These are phyloP conservation scores for Ondatra zibethicus DNA, from an alignment of 2,113 vertebrate species.

Conservation along the genomic window DNA sequence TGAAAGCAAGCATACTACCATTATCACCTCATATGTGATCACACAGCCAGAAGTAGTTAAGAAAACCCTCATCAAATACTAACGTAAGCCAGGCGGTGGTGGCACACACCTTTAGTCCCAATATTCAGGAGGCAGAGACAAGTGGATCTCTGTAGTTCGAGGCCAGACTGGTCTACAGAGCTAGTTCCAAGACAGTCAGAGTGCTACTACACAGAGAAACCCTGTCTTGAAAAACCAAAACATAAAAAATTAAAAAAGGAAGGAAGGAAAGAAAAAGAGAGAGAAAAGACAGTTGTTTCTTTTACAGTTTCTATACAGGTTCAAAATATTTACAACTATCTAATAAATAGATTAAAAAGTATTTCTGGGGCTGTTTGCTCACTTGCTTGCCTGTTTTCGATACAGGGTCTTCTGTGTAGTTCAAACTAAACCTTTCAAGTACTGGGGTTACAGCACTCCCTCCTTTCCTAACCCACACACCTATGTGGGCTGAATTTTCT, in stretches of 20 bases:
- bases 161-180: background rate
- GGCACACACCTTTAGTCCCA: background rate
- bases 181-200: background rate
- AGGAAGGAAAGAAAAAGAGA: background rate
- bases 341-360: constrained; percentile 33
- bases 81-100: background rate
- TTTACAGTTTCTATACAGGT: background rate
- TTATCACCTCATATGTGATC: background rate
- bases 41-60: background rate
- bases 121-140: background rate
- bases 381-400: background rate
- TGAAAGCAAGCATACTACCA: background rate
- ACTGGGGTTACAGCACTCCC: background rate
- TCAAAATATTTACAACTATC: background rate
- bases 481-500: background rate
- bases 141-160: background rate
- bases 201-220: background rate
- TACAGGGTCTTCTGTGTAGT: background rate
- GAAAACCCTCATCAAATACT: background rate
- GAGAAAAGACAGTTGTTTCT: background rate
- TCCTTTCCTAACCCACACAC: constrained; percentile 12
- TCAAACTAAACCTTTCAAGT: background rate
- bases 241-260: no score
- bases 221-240: background rate
- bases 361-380: background rate